phyloP scores from a whole-genome alignment of 2,888 invertebrate species.

The Melanotus villosus region DNA sequence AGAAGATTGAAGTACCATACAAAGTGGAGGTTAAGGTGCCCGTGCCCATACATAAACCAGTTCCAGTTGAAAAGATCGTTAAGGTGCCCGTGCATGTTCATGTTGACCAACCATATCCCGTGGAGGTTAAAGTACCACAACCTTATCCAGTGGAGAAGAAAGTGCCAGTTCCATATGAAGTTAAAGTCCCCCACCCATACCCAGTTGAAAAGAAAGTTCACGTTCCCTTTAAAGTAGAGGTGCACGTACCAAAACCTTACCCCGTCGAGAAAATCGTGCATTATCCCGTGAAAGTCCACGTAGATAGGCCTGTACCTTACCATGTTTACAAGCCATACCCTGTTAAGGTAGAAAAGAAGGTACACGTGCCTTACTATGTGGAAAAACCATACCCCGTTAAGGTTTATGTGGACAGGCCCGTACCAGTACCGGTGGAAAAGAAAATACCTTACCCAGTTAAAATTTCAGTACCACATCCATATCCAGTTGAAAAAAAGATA shows the following conservation, averaged over 20 bases:
- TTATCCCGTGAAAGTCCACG: slow-evolving; percentile 76
- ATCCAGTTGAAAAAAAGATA: slow-evolving; percentile 76
- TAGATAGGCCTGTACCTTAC: slow-evolving; percentile 77
- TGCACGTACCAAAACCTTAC: slow-evolving; percentile 79
- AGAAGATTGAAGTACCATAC: slow-evolving; percentile 77
- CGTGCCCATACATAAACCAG: slow-evolving; percentile 70
- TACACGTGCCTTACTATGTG: slow-evolving; percentile 80
- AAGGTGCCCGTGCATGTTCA: slow-evolving; percentile 77
- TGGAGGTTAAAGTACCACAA: slow-evolving; percentile 80
- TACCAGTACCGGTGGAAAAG: slow-evolving; percentile 80
- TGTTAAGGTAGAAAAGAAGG: slow-evolving; percentile 78
- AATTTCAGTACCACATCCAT: slow-evolving; percentile 74
- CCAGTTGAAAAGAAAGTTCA: slow-evolving; percentile 78
- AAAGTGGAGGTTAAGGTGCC: slow-evolving; percentile 73
- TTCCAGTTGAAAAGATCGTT: slow-evolving; percentile 81
- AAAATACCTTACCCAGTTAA: slow-evolving; percentile 81
- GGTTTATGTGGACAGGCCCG: slow-evolving; percentile 77
- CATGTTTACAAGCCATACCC: slow-evolving; percentile 76
- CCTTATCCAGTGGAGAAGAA: slow-evolving; percentile 81
- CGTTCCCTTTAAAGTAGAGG: slow-evolving; percentile 75
- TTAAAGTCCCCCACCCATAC: slow-evolving; percentile 78
- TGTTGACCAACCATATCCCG: slow-evolving; percentile 75
- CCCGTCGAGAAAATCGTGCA: slow-evolving; percentile 81
- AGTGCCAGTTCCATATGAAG: slow-evolving; percentile 77
- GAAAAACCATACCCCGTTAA: slow-evolving; percentile 83